Evolutionary conservation across 2,888 invertebrate genomes (phyloP).

Genomic region (Gandaritis pyraliata): DNA sequence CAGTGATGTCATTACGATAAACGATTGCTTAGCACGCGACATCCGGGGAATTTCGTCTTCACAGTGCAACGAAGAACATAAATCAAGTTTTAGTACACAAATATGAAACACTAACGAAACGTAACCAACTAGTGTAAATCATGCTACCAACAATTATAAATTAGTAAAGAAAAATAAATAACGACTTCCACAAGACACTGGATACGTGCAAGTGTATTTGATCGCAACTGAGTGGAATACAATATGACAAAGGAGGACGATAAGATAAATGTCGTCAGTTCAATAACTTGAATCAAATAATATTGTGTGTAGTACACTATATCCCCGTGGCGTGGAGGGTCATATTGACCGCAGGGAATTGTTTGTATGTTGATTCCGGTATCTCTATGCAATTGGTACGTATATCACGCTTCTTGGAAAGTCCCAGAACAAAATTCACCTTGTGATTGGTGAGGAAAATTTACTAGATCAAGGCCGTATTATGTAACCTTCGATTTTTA

Average conservation of each 20-base stretch:
- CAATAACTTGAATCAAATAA: constrained; percentile 63
- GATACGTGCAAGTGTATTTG: constrained; percentile 43
- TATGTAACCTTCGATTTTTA: no score
- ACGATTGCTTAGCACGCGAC: constrained; percentile 55
- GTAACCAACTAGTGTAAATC: constrained; percentile 43
- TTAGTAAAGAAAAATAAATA: constrained; percentile 22
- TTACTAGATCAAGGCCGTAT: constrained; percentile 58
- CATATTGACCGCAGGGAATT: constrained; percentile 45
- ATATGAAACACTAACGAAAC: constrained; percentile 46
- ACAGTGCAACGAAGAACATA: constrained; percentile 42
- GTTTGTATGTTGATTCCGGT: constrained; percentile 56
- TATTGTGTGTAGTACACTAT: constrained; percentile 44
- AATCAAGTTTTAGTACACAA: constrained; percentile 42
- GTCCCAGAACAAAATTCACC: constrained; percentile 42
- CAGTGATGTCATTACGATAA: constrained; percentile 50
- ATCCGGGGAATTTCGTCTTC: constrained; percentile 43
- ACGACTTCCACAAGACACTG: constrained; percentile 36
- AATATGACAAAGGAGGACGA: constrained; percentile 64
- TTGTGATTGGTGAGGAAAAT: constrained; percentile 52
- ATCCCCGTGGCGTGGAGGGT: constrained; percentile 48
- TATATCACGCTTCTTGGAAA: constrained; percentile 46
- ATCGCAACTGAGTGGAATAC: constrained; percentile 58
- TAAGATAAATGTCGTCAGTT: constrained; percentile 73
- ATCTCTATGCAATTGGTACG: constrained; percentile 48
- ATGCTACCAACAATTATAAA: constrained; percentile 25